Evolutionary conservation across 2,113 vertebrate genomes (phyloP).

Genomic region (Apodemus speciosus): DNA sequence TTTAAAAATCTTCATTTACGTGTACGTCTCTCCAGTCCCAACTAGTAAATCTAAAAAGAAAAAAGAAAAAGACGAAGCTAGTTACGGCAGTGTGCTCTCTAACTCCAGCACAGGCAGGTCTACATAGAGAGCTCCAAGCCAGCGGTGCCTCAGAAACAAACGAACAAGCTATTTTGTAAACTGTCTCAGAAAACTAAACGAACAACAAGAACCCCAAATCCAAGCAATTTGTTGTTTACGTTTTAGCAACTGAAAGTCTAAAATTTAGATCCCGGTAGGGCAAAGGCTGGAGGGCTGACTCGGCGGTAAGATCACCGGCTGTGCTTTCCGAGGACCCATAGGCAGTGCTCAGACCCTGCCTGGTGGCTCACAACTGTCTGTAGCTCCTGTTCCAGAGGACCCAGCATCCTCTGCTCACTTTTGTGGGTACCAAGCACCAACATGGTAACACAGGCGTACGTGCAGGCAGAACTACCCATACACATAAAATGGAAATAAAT

Average conservation of each 20-base stretch:
- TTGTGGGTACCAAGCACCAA: not conserved
- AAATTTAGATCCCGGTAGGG: not conserved
- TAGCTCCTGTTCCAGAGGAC: not conserved
- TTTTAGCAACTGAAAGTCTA: not conserved
- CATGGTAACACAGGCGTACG: not conserved
- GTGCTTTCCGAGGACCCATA: not conserved
- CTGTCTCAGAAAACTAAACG: not conserved
- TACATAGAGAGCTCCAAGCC: not conserved
- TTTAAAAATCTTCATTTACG: not conserved
- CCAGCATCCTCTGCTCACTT: not conserved
- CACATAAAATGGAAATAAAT: not conserved
- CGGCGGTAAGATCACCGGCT: not conserved
- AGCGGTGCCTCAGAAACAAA: not conserved
- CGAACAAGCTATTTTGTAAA: not conserved
- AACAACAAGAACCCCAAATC: not conserved
- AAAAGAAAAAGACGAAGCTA: not conserved
- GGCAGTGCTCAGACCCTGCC: not conserved
- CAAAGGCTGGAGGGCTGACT: not conserved
- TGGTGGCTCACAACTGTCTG: not conserved
- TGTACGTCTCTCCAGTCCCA: not conserved
- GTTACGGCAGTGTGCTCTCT: not conserved
- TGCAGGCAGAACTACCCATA: not conserved
- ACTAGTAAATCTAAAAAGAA: not conserved
- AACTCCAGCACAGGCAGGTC: not conserved
- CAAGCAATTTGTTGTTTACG: not conserved